Evolutionary conservation across 2,113 vertebrate genomes (phyloP).

Genomic region (Indri indri): DNA sequence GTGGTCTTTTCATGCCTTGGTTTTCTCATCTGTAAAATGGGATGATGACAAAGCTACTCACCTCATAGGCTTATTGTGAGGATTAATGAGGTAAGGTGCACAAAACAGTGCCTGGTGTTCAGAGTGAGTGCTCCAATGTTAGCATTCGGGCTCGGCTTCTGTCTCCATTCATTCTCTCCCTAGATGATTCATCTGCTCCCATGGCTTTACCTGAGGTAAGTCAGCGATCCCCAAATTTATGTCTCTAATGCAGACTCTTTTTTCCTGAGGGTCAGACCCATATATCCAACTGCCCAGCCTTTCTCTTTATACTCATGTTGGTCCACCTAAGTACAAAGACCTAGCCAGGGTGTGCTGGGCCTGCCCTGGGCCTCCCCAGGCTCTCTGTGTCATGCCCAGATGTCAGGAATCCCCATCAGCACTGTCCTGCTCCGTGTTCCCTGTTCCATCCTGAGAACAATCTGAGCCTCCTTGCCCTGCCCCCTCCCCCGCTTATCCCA

Average conservation of each 20-base stretch:
- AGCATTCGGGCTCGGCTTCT: conserved; percentile 50
- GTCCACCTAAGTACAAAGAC: not conserved
- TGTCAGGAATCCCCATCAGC: not conserved
- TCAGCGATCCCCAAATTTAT: not conserved
- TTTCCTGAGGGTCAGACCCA: not conserved
- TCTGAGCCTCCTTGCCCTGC: not conserved
- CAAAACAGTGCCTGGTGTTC: not conserved
- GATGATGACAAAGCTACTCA: not conserved
- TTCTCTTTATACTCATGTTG: not conserved
- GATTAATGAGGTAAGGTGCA: not conserved
- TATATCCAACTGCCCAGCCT: no score
- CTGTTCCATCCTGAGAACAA: conserved; percentile 43
- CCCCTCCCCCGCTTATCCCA: conserved; percentile 19
- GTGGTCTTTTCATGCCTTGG: not conserved
- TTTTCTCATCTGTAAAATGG: not conserved
- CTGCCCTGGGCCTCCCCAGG: not conserved
- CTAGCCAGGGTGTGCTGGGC: not conserved
- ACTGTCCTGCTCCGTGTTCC: not conserved
- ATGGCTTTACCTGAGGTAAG: not conserved
- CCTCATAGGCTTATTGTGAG: not conserved
- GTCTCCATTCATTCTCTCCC: conserved; percentile 28
- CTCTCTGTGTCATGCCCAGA: conserved; percentile 49
- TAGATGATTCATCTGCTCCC: not conserved
- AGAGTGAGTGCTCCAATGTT: not conserved
- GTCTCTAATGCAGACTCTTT: not conserved